phyloP scores from a whole-genome alignment of 2,888 invertebrate genomes.

The Osmoderma eremita region DNA sequence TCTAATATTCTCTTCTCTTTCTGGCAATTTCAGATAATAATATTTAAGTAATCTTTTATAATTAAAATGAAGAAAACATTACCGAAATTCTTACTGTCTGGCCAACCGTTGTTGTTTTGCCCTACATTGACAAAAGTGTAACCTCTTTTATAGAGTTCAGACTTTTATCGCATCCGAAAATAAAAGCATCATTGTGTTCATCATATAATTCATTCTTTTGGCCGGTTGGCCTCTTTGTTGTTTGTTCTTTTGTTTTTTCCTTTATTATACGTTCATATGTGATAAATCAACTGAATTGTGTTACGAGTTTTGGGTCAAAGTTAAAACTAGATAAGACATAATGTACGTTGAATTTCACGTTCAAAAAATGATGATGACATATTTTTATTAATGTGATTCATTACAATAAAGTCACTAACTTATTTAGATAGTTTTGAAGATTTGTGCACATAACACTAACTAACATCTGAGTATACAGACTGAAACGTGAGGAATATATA shows the following conservation, averaged over 20 bases:
- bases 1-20: background rate
- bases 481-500: no score
- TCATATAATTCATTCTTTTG: conserved; percentile 32
- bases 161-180: conserved; percentile 32
- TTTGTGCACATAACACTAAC: no score
- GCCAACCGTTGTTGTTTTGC: conserved; percentile 28
- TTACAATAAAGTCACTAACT: no score
- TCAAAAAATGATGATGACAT: conserved; percentile 3
- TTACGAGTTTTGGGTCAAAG: conserved; percentile 35
- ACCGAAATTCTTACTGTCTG: conserved; percentile 32
- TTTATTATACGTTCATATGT: conserved; percentile 9
- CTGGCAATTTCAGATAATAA: conserved; percentile 9
- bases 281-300: conserved; percentile 25
- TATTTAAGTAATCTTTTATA: conserved; percentile 7
- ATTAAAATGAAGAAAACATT: conserved; percentile 9
- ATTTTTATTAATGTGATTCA: conserved; percentile 6
- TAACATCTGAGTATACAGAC: no score
- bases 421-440: no score
- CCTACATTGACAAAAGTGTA: conserved; percentile 35
- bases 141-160: conserved; percentile 29
- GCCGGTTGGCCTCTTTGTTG: conserved; percentile 21
- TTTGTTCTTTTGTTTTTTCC: conserved; percentile 31
- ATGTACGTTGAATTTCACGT: background rate
- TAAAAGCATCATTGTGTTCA: conserved; percentile 28
- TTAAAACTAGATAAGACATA: conserved; percentile 19